Conservation (phyloP, 2,797 vertebrate genomes). For the Coranthus polyacanthus region DNA sequence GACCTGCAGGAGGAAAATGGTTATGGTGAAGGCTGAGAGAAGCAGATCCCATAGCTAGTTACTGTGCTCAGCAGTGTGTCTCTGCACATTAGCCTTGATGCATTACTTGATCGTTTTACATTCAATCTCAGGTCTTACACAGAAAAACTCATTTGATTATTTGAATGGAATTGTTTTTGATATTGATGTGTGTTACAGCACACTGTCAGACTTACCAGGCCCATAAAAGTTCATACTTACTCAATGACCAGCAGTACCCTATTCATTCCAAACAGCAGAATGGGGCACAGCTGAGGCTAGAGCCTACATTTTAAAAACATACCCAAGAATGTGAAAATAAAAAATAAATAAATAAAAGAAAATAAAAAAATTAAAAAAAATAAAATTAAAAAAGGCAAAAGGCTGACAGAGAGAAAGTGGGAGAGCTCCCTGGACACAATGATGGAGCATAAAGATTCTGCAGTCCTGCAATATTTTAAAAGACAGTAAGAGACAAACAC, state of each 20-base stretch:
- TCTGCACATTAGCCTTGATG: conserved; percentile 83
- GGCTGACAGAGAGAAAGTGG: conserved; percentile 74
- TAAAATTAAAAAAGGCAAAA: conserved; percentile 74
- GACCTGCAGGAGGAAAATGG: conserved; percentile 83
- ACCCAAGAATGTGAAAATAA: conserved; percentile 89
- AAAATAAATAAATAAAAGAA: conserved; percentile 48
- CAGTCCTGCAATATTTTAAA: conserved; percentile 77
- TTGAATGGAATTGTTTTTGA: conserved; percentile 80
- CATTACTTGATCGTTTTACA: conserved; percentile 57
- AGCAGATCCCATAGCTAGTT: conserved; percentile 88
- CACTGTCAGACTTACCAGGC: conserved; percentile 94
- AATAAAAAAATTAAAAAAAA: conserved; percentile 62
- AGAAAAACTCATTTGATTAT: conserved; percentile 87
- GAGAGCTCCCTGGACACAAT: conserved; percentile 82
- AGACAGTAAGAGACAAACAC: conserved; percentile 81
- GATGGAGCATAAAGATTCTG: conserved; percentile 78
- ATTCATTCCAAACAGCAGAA: conserved; percentile 96
- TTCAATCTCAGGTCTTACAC: conserved; percentile 89
- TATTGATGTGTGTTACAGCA: conserved; percentile 86
- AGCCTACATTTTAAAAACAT: conserved; percentile 94
- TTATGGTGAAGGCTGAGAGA: conserved; percentile 76
- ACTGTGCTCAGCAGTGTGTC: conserved; percentile 82
- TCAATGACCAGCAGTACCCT: conserved; percentile 93
- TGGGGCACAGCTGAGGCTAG: conserved; percentile 91
- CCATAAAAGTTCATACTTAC: conserved; percentile 94